A percentile compares a stretch with the other conserved stretches of the same genome.
phyloP scores from a whole-genome alignment of 2,113 vertebrate genomes.

The Datnioides undecimradiatus region DNA sequence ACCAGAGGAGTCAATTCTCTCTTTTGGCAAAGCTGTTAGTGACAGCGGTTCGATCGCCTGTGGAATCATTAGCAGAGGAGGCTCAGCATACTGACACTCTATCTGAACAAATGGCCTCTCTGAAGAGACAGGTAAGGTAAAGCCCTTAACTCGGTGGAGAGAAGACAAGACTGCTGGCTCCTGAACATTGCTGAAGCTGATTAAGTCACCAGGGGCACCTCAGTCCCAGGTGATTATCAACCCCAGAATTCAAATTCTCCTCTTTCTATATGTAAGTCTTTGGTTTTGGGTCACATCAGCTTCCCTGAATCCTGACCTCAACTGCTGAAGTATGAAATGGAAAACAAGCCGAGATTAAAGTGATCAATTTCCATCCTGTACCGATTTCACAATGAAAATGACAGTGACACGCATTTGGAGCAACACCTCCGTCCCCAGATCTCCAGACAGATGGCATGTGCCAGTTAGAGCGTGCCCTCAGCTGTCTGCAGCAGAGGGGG shows the following conservation, averaged over 20 bases:
- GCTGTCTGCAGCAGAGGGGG: conserved; percentile 43
- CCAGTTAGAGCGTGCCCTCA: conserved; percentile 53
- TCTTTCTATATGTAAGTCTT: not conserved
- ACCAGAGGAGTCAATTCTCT: conserved; percentile 53
- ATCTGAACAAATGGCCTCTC: conserved; percentile 62
- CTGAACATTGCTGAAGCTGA: conserved; percentile 59
- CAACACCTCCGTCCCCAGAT: conserved; percentile 57
- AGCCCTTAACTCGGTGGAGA: conserved; percentile 27
- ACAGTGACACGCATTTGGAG: conserved; percentile 42
- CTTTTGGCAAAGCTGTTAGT: conserved; percentile 47
- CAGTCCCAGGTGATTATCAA: conserved; percentile 36
- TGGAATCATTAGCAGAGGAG: conserved; percentile 65
- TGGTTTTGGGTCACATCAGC: conserved; percentile 7
- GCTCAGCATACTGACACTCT: conserved; percentile 56
- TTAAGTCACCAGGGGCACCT: conserved; percentile 42
- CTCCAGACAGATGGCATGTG: conserved; percentile 66
- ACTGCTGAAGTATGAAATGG: conserved; percentile 31
- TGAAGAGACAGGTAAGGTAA: conserved; percentile 63
- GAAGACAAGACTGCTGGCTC: conserved; percentile 9
- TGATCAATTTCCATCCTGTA: conserved; percentile 22
- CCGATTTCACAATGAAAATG: conserved; percentile 25
- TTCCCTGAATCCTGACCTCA: conserved; percentile 23
- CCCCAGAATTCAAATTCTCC: conserved; percentile 22
- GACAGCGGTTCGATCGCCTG: conserved; percentile 50
- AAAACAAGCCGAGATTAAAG: conserved; percentile 7